Base-by-base conservation (phyloP, 2,888 invertebrate genomes). In the Cosmia trapezina region DNA sequence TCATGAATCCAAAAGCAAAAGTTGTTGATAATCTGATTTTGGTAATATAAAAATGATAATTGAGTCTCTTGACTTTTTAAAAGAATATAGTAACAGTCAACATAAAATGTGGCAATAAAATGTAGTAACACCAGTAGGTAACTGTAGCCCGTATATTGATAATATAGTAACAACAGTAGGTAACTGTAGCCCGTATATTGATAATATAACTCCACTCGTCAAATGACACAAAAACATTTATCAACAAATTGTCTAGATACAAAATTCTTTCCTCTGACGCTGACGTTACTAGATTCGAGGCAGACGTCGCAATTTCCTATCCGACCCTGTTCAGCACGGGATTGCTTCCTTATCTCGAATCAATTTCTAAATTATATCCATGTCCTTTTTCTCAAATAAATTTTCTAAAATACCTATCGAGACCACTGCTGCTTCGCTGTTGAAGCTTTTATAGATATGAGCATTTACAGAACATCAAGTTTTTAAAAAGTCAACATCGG, bases 281-380 rank as follows among this genome's bases (percentile, higher is more conserved):
- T 28, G 28, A 28, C 81, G 80, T 63, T 37, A 66, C 78, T 70
- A 76, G 83, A 83, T 80, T 84, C 53, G 77, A 60, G 68, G 73
- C 88, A 91, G 91, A 91, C 92, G 83, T 89, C 80, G 90, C 91
- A 91, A 93, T 93, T 93, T 93, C 93, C 92, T 89, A 89, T 89
- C 85, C 82, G 83, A 78, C 80, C 83, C 84, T 78, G 85, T 86
- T 88, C 89, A 85, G 83, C 81, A 86, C 88, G 89, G 87, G 87
- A 92, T 92, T 91, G 93, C 92, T 92, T 93, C 90, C 91, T 91
- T 90, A 92, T 92, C 91, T 91, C 70, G 82, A 92, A 93, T 93
- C 92, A 91, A 91, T 91, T 92, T 89, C 82, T 87, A 85, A 86
- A 87, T 89, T 88, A 85, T 82, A 81, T 78, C 63, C 85, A 81